phyloP scores from a whole-genome alignment of 2,797 vertebrate species.

The Danio aesculapii region DNA sequence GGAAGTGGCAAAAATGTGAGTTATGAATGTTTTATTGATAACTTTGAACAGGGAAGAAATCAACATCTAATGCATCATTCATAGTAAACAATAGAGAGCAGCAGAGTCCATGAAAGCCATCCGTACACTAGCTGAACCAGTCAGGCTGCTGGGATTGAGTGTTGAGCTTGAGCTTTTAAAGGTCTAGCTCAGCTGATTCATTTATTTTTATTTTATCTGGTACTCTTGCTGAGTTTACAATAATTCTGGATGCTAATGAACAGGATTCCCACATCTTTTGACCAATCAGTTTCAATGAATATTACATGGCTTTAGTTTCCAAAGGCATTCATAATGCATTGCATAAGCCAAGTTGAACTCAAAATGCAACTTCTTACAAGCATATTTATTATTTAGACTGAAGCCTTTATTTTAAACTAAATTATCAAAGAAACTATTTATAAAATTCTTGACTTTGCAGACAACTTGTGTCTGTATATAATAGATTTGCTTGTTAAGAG shows the following conservation, averaged over 20 bases:
- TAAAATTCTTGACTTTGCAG: too few species aligned
- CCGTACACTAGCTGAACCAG: slow-evolving; percentile 15
- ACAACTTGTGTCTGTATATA: too few species aligned
- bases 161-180: slow-evolving; percentile 13
- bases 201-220: slow-evolving; percentile 1
- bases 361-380: neutral
- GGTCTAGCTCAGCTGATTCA: slow-evolving; percentile 1
- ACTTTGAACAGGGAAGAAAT: neutral
- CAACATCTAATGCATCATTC: neutral
- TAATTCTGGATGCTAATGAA: neutral
- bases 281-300: neutral
- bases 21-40: slow-evolving; percentile 53
- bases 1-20: slow-evolving; percentile 99
- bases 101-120: neutral
- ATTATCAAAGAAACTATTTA: too few species aligned
- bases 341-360: neutral
- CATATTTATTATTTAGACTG: neutral
- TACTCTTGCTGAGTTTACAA: slow-evolving; percentile 18
- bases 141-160: neutral
- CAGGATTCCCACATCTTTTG: neutral
- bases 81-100: neutral
- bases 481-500: too few species aligned
- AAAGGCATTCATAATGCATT: neutral
- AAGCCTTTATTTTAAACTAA: neutral
- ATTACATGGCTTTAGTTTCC: neutral